phyloP scores from a whole-genome alignment of 2,888 invertebrate genomes.

The Hypomecis punctinalis region DNA sequence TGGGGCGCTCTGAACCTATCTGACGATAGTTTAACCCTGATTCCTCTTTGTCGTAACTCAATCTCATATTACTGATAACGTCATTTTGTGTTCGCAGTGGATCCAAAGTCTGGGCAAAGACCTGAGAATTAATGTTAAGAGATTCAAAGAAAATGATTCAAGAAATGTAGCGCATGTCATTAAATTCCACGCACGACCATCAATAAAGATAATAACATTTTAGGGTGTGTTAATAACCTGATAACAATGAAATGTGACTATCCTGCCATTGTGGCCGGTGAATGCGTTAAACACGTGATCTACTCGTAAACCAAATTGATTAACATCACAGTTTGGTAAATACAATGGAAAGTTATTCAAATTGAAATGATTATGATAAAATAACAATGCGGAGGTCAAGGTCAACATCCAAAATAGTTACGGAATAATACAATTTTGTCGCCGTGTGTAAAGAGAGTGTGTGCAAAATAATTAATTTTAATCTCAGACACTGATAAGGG shows the following conservation, averaged over 20 bases:
- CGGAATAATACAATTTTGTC: constrained; percentile 17
- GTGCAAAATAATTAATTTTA: not conserved
- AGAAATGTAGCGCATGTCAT: constrained; percentile 22
- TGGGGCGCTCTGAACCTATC: too few species aligned
- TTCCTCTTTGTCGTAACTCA: not conserved
- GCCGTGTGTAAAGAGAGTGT: not conserved
- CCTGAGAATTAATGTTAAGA: constrained; percentile 6
- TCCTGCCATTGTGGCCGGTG: constrained; percentile 30
- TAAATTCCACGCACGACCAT: constrained; percentile 24
- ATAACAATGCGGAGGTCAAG: constrained; percentile 37
- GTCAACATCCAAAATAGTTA: constrained; percentile 21
- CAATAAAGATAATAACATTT: constrained; percentile 36
- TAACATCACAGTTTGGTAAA: constrained; percentile 27
- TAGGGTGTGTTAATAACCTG: constrained; percentile 41
- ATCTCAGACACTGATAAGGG: too few species aligned
- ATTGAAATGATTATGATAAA: constrained; percentile 24
- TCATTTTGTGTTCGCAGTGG: constrained; percentile 11
- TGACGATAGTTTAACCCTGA: not conserved
- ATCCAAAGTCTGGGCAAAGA: not conserved
- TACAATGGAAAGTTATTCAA: constrained; percentile 26
- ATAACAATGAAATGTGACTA: constrained; percentile 37
- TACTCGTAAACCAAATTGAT: constrained; percentile 29
- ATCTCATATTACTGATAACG: constrained; percentile 3
- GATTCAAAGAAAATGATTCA: not conserved
- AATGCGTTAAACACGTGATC: constrained; percentile 20